A percentile compares a stretch with the other conserved stretches of the same genome.
These are phyloP conservation scores for Chrysemys picta DNA, from an alignment of 2,113 vertebrate genomes.

Conservation along the genomic window DNA sequence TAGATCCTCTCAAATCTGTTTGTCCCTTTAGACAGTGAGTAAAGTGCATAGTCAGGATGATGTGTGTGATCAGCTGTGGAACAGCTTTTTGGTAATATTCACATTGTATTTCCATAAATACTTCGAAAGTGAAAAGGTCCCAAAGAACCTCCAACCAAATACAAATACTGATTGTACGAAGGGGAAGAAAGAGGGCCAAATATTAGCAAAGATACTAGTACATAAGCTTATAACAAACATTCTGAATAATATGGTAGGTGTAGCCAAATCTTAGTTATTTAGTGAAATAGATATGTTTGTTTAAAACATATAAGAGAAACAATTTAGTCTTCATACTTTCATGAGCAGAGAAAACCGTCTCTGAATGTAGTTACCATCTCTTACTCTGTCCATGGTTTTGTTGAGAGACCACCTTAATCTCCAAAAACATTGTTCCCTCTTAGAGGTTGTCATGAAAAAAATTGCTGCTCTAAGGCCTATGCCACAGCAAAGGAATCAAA, in stretches of 20 bases:
- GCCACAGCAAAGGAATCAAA: too few species aligned
- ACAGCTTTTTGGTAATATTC: background rate
- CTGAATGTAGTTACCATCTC: background rate
- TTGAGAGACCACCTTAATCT: background rate
- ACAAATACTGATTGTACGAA: background rate
- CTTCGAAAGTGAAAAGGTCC: background rate
- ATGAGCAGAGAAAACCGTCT: background rate
- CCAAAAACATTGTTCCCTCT: background rate
- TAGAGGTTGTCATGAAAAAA: background rate
- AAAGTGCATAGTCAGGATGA: background rate
- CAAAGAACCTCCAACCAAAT: background rate
- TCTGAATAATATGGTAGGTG: background rate
- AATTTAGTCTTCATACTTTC: background rate
- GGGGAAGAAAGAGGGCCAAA: background rate
- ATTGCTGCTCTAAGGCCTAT: too few species aligned
- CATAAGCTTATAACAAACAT: background rate
- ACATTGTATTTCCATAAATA: background rate
- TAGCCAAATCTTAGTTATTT: background rate
- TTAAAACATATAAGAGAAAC: background rate
- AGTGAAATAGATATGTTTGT: background rate
- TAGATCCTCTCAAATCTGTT: background rate
- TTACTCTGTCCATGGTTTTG: background rate
- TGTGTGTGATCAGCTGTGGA: background rate
- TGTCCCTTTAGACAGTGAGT: background rate
- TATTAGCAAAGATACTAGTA: background rate